Evolutionary conservation across 92 coral and sea anemone genomes (phyloP), one percentile per base, ranked within the genome.

Genomic region (Plumapathes pennacea): DNA sequence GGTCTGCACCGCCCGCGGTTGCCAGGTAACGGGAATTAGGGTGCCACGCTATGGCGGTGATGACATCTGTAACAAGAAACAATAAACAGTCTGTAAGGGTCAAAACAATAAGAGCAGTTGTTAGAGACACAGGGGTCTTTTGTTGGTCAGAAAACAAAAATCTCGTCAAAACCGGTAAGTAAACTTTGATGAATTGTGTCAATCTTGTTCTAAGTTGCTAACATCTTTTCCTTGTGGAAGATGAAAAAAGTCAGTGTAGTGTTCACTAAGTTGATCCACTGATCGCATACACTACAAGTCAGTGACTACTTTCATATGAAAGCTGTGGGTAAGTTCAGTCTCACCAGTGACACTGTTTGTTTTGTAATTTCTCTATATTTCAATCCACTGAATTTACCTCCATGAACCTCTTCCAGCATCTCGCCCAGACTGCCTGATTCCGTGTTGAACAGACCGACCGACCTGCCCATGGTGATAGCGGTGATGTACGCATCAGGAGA

Each of bases 1-100:
- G 88, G 72, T 94, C 99, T 32, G 82, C 81, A 0, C 99, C 99
- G 6, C 99, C 99, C 5, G 99, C 96, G 4, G 99, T 80, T 34
- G 96, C 96, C 42, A 94, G 83, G 88, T 88, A 94, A 64, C 88
- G 96, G 38, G 96, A 88, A 46, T 90, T 80, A 36, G 99, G 99
- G 56, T 94, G 99, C 99, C 99, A 94, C 15, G 96, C 80, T 45
- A 94, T 62, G 2, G 99, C 92, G 12, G 96, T 94, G 38, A 94
- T 77, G 62, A 80, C 78, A 73, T 94, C 99, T 94, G 18, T 8
- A 25, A 37, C 3, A 22, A 12, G 7, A 40, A 33, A n/a, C n/a
- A n/a, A n/a, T n/a, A n/a, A n/a, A n/a, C n/a, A n/a, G n/a, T n/a
- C n/a, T n/a, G n/a, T n/a, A n/a, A n/a, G n/a, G n/a, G n/a, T n/a